Evolutionary conservation across 2,113 vertebrate genomes (phyloP).

Genomic region (Actinemys pallida): DNA sequence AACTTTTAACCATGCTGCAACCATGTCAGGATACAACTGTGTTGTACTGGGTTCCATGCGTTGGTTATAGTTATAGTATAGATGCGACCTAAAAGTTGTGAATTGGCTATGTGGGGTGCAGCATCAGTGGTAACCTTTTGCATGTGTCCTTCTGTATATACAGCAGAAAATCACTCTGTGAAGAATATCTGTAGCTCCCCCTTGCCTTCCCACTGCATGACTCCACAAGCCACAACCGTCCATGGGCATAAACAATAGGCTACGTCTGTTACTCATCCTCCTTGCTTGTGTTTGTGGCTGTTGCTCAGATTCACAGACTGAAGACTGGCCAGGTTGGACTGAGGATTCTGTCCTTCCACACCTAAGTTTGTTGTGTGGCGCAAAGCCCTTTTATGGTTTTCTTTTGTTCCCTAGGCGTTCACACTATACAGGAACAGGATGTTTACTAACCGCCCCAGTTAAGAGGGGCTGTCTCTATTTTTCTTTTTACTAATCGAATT

Average conservation of each 20-base stretch:
- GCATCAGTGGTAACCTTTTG: not conserved
- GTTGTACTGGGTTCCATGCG: not conserved
- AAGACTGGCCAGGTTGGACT: not conserved
- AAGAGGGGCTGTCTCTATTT: not conserved
- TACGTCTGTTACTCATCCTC: rapidly evolving
- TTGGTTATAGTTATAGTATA: not conserved
- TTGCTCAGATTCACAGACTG: rapidly evolving
- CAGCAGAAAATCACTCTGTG: not conserved
- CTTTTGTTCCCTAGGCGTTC: slow-evolving; percentile 19
- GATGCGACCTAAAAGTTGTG: not conserved
- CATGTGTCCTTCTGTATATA: not conserved
- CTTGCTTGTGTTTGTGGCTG: not conserved
- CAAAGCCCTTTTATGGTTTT: slow-evolving; percentile 27
- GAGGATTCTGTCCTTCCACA: not conserved
- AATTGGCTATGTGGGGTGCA: not conserved
- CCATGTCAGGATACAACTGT: not conserved
- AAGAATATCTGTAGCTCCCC: not conserved
- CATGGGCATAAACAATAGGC: not conserved
- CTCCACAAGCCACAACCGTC: rapidly evolving
- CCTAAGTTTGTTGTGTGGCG: not conserved
- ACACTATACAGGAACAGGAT: slow-evolving; percentile 17
- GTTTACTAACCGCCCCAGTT: not conserved
- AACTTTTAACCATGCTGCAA: not conserved
- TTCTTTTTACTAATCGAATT: not conserved
- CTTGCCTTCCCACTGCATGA: rapidly evolving